These are phyloP conservation scores for Caradrina kadenii DNA, from an alignment of 2,888 invertebrate species.

Conservation along the genomic window DNA sequence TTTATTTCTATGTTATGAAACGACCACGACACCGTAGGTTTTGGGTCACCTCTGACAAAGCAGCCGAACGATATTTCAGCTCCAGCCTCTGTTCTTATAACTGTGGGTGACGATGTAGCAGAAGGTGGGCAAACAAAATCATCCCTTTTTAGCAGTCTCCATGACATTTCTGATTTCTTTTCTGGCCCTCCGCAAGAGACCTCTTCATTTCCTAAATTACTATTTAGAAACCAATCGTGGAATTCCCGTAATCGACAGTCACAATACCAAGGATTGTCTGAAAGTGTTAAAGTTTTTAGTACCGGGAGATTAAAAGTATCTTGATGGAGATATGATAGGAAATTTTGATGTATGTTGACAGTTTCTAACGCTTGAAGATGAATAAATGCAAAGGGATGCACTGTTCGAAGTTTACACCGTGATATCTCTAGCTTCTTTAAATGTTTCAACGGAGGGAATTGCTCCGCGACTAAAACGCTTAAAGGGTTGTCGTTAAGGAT, in stretches of 20 bases:
- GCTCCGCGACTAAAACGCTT: constrained; percentile 92
- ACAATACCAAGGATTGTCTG: constrained; percentile 97
- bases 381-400: constrained; percentile 94
- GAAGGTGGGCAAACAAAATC: constrained; percentile 96
- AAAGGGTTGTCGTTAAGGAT: constrained; percentile 96
- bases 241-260: constrained; percentile 96
- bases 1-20: constrained; percentile 91
- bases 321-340: constrained; percentile 92
- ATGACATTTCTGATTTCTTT: constrained; percentile 91
- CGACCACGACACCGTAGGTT: constrained; percentile 95
- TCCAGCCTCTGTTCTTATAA: constrained; percentile 93
- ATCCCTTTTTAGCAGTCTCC: constrained; percentile 93
- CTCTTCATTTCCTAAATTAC: constrained; percentile 94
- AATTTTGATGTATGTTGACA: constrained; percentile 95
- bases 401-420: constrained; percentile 93
- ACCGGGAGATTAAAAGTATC: constrained; percentile 85
- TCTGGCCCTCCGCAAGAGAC: constrained; percentile 93
- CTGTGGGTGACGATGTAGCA: constrained; percentile 90
- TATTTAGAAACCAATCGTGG: constrained; percentile 95
- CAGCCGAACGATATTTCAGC: constrained; percentile 96
- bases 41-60: constrained; percentile 94
- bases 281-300: constrained; percentile 94
- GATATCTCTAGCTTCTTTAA: constrained; percentile 95
- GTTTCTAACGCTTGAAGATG: constrained; percentile 95
- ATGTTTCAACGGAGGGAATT: constrained; percentile 95